Percentiles rank a stretch among this genome's conserved stretches.
Conservation (phyloP, 2,113 vertebrate species). For the Cochlearius cochlearius region DNA sequence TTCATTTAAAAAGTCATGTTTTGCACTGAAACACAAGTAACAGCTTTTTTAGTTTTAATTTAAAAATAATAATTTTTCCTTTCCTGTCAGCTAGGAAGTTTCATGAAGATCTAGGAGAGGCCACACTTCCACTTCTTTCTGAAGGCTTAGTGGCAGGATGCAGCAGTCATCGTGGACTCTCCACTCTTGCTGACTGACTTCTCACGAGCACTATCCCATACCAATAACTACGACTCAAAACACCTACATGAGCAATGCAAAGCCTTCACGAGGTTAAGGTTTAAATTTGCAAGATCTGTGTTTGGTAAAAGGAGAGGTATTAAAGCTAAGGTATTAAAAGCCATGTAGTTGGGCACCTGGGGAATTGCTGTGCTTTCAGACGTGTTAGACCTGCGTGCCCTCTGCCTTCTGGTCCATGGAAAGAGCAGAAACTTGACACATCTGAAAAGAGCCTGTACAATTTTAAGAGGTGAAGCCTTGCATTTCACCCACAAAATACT, state of each 20-base stretch:
- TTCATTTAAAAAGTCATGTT: neutral
- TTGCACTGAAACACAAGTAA: neutral
- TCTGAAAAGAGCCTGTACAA: neutral
- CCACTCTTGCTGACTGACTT: neutral
- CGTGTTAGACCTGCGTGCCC: neutral
- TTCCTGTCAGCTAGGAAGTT: neutral
- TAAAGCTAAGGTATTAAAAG: neutral
- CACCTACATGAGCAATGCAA: neutral
- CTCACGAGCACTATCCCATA: neutral
- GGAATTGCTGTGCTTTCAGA: neutral
- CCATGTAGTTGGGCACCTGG: too few relatives aligned
- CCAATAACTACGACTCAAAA: rapidly evolving
- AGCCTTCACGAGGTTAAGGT: neutral
- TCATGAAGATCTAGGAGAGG: neutral
- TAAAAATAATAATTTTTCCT: neutral
- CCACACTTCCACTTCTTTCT: neutral
- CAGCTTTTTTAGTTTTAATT: neutral
- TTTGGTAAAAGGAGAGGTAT: neutral
- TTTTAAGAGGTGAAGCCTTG: neutral
- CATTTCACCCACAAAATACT: neutral
- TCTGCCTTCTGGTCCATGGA: neutral
- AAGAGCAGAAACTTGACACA: neutral
- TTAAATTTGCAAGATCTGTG: neutral
- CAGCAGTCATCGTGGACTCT: rapidly evolving
- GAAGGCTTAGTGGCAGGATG: rapidly evolving